Evolutionary conservation across 2,797 vertebrate species (phyloP).

Genomic region (Rachycentron canadum): DNA sequence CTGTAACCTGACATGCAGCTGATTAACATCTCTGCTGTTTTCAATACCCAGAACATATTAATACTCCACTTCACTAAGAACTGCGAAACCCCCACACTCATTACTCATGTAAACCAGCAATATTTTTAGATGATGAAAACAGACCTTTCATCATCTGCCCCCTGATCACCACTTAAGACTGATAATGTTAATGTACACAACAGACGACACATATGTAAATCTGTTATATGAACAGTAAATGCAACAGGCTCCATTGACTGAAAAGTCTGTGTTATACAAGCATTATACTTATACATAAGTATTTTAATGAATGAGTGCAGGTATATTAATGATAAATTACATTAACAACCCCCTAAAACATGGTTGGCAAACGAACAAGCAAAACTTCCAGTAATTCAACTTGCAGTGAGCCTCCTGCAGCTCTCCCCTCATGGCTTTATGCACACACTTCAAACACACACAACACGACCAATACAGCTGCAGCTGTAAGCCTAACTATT

Average conservation of each 20-base stretch:
- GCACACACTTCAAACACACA: too few species aligned
- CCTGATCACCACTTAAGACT: slow-evolving; percentile 6
- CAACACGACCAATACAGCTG: too few species aligned
- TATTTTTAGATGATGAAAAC: slow-evolving; percentile 36
- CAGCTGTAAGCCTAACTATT: too few species aligned
- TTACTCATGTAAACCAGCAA: slow-evolving; percentile 25
- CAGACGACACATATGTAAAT: neutral
- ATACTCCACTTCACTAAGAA: slow-evolving; percentile 23
- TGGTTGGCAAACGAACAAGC: too few species aligned
- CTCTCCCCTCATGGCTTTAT: too few species aligned
- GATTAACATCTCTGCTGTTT: slow-evolving; percentile 29
- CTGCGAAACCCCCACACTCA: slow-evolving; percentile 15
- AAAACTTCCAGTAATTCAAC: too few species aligned
- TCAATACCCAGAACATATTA: slow-evolving; percentile 30
- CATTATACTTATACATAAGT: rapidly evolving
- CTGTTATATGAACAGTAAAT: slow-evolving; percentile 24
- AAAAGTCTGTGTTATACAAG: slow-evolving; percentile 24
- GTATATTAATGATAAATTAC: slow-evolving; percentile 28
- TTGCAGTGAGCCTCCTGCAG: too few species aligned
- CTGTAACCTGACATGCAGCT: neutral
- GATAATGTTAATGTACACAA: slow-evolving; percentile 22
- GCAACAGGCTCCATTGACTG: slow-evolving; percentile 24
- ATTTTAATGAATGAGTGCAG: slow-evolving; percentile 9
- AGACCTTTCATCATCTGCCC: slow-evolving; percentile 38
- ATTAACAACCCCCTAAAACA: neutral